Evolutionary conservation across 30 jellyfish, hydroid and myxozoan genomes (phyloP).

Genomic region (Sanderia malayensis): DNA sequence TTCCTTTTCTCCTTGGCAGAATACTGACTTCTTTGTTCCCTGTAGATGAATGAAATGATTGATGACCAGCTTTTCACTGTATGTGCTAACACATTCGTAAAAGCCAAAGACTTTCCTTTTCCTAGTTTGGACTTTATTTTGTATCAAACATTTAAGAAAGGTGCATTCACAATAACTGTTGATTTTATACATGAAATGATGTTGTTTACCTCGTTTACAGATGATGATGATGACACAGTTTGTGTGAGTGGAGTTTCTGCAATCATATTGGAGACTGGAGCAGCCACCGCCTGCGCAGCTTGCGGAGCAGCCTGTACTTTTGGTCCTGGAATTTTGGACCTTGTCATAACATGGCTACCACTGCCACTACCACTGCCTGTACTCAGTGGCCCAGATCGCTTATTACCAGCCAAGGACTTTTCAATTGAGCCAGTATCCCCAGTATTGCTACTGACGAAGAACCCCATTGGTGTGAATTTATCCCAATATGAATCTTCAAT

Average conservation of each 20-base stretch:
- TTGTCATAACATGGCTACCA: constrained; percentile 42
- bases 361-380: constrained; percentile 66
- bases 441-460: constrained; percentile 76
- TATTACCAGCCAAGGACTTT: constrained; percentile 1
- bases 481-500: constrained; percentile 59
- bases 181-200: too few species aligned
- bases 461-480: constrained; percentile 71
- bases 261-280: constrained; percentile 4
- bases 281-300: constrained; percentile 52
- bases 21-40: constrained; percentile 41
- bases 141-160: too few species aligned
- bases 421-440: constrained; percentile 42
- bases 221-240: constrained; percentile 14
- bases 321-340: constrained; percentile 67
- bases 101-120: too few species aligned
- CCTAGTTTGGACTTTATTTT: too few species aligned
- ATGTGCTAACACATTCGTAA: too few species aligned
- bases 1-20: constrained; percentile 96
- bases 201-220: too few species aligned
- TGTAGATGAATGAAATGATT: not conserved
- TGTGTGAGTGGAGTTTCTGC: constrained; percentile 16
- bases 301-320: constrained; percentile 50
- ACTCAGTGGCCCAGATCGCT: constrained; percentile 51
- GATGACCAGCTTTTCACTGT: too few species aligned
- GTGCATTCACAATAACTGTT: too few species aligned